phyloP scores from a whole-genome alignment of 2,888 invertebrate species.

The Palloptera scutellata region DNA sequence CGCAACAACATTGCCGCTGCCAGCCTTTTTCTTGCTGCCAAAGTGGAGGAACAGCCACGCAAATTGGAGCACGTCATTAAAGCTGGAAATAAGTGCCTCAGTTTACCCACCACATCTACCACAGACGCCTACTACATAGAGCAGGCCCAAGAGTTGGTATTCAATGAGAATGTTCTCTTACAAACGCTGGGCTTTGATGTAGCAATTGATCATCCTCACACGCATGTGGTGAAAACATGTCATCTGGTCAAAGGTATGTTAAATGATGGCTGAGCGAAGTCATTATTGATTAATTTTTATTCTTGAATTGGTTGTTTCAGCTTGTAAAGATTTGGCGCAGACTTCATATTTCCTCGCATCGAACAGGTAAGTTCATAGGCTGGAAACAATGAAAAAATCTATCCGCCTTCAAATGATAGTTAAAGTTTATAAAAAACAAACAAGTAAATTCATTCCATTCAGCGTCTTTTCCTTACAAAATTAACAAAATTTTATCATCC shows the following conservation, averaged over 20 bases:
- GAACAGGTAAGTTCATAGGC: conserved; percentile 82
- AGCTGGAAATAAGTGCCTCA: conserved; percentile 88
- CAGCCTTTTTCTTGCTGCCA: conserved; percentile 94
- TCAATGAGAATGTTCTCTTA: conserved; percentile 95
- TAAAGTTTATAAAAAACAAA: too few species aligned
- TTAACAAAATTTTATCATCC: too few species aligned
- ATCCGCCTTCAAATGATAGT: too few species aligned
- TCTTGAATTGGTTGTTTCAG: conserved; percentile 65
- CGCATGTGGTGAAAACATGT: conserved; percentile 95
- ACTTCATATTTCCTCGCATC: conserved; percentile 99
- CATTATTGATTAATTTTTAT: conserved; percentile 3
- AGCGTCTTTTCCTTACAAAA: too few species aligned
- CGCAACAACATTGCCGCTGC: conserved; percentile 94
- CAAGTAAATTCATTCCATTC: too few species aligned
- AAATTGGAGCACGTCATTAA: conserved; percentile 97
- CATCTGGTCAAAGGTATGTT: conserved; percentile 88
- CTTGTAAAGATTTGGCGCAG: conserved; percentile 95
- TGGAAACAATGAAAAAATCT: too few species aligned
- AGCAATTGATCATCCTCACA: conserved; percentile 97
- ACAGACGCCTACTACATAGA: conserved; percentile 81
- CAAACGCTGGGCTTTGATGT: conserved; percentile 98
- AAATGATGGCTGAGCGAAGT: not conserved
- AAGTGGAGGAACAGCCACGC: conserved; percentile 97
- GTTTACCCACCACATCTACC: conserved; percentile 76
- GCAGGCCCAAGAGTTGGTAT: conserved; percentile 90